Percentiles rank a stretch among this genome's conserved stretches.
Conservation (phyloP, 2,113 vertebrate species). For the Mugil cephalus region DNA sequence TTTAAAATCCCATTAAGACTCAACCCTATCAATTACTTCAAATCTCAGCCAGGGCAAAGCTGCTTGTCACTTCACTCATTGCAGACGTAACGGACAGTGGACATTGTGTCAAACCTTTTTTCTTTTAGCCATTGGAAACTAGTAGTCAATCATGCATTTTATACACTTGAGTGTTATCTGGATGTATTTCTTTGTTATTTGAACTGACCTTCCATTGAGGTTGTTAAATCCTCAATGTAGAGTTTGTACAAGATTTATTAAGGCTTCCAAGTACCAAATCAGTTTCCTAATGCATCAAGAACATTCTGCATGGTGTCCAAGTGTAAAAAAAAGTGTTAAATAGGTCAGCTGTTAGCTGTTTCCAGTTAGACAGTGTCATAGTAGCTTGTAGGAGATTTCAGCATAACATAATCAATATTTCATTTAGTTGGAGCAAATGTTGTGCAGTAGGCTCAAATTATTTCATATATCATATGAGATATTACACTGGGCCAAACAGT, state of each 20-base stretch:
- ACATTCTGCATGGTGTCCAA: neutral
- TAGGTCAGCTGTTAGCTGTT: neutral
- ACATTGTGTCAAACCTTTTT: neutral
- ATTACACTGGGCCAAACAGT: constrained; percentile 6
- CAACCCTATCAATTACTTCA: constrained; percentile 52
- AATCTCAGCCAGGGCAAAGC: constrained; percentile 37
- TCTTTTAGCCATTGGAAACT: too few relatives aligned
- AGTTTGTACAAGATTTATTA: neutral
- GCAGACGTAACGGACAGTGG: neutral
- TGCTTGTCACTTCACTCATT: constrained; percentile 11
- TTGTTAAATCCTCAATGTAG: neutral
- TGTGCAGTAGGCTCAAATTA: neutral
- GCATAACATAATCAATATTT: neutral
- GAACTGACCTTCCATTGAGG: neutral
- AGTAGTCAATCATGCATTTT: neutral
- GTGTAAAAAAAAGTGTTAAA: too few relatives aligned
- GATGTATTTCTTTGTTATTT: neutral
- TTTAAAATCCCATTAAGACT: constrained; percentile 65
- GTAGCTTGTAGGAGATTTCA: neutral
- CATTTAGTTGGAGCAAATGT: too few relatives aligned
- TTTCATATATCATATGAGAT: neutral
- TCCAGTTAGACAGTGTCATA: neutral
- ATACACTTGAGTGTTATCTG: neutral
- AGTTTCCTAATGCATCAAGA: neutral
- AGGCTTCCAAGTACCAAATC: neutral